phyloP scores from a whole-genome alignment of 2,888 invertebrate species.

The Pandemis corylana region DNA sequence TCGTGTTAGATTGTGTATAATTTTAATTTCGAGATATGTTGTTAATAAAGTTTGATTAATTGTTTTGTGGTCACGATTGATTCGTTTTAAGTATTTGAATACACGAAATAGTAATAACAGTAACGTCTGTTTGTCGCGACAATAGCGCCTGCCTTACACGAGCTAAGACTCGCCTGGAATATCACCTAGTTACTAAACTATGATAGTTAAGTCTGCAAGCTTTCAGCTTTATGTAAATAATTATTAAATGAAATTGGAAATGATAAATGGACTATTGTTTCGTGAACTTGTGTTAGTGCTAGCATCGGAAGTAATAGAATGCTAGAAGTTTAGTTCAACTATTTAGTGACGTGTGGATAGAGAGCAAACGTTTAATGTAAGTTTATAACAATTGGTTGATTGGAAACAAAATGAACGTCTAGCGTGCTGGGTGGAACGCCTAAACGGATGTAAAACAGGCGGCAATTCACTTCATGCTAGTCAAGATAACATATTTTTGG shows the following conservation, averaged over 20 bases:
- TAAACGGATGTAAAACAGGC: neutral
- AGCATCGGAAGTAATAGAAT: neutral
- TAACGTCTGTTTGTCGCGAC: neutral
- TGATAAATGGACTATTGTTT: neutral
- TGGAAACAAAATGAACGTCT: neutral
- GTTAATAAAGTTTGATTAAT: neutral
- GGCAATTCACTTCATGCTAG: neutral
- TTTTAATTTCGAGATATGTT: too few species aligned
- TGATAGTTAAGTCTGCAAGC: constrained; percentile 1
- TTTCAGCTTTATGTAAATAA: constrained; percentile 4
- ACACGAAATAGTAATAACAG: neutral
- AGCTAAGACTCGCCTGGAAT: neutral
- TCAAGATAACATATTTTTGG: neutral
- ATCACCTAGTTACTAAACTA: constrained; percentile 2
- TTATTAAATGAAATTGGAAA: neutral
- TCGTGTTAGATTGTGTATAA: too few species aligned
- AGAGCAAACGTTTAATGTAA: neutral
- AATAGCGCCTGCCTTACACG: constrained; percentile 6
- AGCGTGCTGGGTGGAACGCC: neutral
- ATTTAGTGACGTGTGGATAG: neutral
- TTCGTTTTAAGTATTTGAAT: neutral
- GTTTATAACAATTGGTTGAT: neutral
- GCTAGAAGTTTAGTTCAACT: constrained; percentile 11
- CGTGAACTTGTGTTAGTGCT: neutral
- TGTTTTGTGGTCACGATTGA: neutral